A percentile compares a stretch with the other conserved stretches of the same genome.
phyloP scores from a whole-genome alignment of 2,888 invertebrate genomes.

The Noctua fimbriata region DNA sequence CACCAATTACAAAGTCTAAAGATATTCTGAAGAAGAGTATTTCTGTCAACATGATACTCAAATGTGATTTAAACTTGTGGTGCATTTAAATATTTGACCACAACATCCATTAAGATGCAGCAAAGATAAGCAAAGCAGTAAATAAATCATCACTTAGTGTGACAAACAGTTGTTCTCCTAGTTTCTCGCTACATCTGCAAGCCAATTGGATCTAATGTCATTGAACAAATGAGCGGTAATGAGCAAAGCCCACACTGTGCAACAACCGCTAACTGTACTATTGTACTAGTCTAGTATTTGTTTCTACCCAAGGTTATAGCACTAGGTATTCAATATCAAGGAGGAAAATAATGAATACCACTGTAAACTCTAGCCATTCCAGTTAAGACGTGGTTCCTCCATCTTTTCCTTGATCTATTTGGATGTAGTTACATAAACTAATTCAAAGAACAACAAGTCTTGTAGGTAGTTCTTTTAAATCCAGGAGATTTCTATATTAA shows the following conservation, averaged over 20 bases:
- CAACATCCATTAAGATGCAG: neutral
- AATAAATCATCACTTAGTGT: neutral
- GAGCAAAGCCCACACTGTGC: neutral
- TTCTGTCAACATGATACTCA: neutral
- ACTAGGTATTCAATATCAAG: neutral
- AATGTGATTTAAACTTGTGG: neutral
- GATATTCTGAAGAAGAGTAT: neutral
- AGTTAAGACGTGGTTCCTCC: neutral
- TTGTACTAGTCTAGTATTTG: neutral
- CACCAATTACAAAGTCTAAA: neutral
- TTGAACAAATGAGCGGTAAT: slow-evolving; percentile 21
- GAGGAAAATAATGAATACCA: neutral
- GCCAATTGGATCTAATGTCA: slow-evolving; percentile 26
- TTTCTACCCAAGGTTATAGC: neutral
- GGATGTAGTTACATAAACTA: neutral
- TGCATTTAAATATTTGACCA: neutral
- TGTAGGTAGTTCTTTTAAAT: neutral
- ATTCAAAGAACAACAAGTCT: neutral
- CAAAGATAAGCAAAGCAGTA: neutral
- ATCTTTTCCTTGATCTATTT: neutral
- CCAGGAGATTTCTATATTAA: neutral
- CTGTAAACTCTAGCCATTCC: neutral
- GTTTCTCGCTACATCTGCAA: slow-evolving; percentile 3
- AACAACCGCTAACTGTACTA: neutral
- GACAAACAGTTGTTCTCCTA: neutral